Evolutionary conservation across 2,888 invertebrate species (phyloP).

Genomic region (Thyatira batis): DNA sequence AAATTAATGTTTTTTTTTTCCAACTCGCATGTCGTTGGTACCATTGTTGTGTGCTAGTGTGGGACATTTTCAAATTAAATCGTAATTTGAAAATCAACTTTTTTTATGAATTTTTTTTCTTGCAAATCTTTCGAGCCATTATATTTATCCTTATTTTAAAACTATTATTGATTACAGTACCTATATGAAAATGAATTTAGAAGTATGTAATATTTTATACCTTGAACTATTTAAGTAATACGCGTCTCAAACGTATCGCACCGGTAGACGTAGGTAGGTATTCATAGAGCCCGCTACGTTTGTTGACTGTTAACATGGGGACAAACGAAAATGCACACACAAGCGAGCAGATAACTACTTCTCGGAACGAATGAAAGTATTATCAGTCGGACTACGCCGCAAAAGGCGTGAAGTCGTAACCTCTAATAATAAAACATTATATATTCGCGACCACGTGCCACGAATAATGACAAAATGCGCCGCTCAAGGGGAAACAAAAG

Average conservation of each 20-base stretch:
- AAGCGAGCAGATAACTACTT: conserved; percentile 63
- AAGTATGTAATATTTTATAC: conserved; percentile 6
- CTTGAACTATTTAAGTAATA: conserved; percentile 20
- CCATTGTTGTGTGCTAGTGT: conserved; percentile 27
- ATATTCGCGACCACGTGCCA: conserved; percentile 79
- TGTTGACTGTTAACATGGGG: conserved; percentile 34
- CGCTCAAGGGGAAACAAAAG: conserved; percentile 71
- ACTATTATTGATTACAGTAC: background rate
- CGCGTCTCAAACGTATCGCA: background rate
- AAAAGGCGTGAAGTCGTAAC: conserved; percentile 78
- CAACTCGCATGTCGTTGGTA: conserved; percentile 27
- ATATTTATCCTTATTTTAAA: background rate
- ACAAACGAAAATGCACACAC: conserved; percentile 25
- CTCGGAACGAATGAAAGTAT: conserved; percentile 76
- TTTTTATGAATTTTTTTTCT: background rate
- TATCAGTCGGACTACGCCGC: conserved; percentile 69
- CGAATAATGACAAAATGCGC: conserved; percentile 72
- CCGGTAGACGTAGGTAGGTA: background rate
- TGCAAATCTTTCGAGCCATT: no score
- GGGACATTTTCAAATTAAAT: conserved; percentile 25
- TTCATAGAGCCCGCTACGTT: conserved; percentile 21
- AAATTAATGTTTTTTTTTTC: conserved; percentile 50
- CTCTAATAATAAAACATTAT: conserved; percentile 78
- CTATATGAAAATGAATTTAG: background rate
- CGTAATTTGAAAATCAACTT: background rate